These are phyloP conservation scores for Acanthurus leucopareius DNA, from an alignment of 2,797 vertebrate genomes.

Conservation along the genomic window DNA sequence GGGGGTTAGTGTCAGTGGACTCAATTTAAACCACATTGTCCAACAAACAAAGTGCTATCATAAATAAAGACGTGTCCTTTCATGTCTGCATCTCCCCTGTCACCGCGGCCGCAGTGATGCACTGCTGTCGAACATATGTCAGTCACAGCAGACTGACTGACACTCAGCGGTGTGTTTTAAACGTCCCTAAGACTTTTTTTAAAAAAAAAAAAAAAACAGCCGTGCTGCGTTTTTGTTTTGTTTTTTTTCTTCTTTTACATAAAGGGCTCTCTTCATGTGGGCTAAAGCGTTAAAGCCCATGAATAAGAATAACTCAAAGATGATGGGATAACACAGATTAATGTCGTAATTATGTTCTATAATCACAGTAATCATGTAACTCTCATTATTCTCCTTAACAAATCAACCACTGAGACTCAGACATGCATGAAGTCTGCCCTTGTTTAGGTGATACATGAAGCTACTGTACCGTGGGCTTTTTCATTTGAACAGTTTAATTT, in stretches of 20 bases:
- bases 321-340: constrained; percentile 50
- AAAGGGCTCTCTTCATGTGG: neutral
- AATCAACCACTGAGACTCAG: constrained; percentile 37
- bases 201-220: neutral
- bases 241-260: neutral
- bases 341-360: constrained; percentile 53
- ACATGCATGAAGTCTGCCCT: constrained; percentile 36
- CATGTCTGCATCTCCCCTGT: neutral
- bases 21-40: constrained; percentile 80
- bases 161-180: constrained; percentile 21
- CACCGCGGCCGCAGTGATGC: constrained; percentile 24
- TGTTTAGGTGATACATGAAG: constrained; percentile 57
- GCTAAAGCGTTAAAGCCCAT: constrained; percentile 3
- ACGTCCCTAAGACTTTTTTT: constrained; percentile 10
- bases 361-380: constrained; percentile 42
- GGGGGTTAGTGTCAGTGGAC: constrained; percentile 39
- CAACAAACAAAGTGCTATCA: constrained; percentile 57
- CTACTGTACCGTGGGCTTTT: constrained; percentile 42
- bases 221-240: neutral
- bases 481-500: constrained; percentile 57
- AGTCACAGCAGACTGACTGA: constrained; percentile 2
- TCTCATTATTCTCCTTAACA: constrained; percentile 49
- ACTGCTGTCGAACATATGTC: constrained; percentile 3
- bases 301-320: constrained; percentile 39
- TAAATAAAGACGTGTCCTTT: constrained; percentile 52